Evolutionary conservation across 2,888 invertebrate genomes (phyloP).

Genomic region (Baronia brevicornis): DNA sequence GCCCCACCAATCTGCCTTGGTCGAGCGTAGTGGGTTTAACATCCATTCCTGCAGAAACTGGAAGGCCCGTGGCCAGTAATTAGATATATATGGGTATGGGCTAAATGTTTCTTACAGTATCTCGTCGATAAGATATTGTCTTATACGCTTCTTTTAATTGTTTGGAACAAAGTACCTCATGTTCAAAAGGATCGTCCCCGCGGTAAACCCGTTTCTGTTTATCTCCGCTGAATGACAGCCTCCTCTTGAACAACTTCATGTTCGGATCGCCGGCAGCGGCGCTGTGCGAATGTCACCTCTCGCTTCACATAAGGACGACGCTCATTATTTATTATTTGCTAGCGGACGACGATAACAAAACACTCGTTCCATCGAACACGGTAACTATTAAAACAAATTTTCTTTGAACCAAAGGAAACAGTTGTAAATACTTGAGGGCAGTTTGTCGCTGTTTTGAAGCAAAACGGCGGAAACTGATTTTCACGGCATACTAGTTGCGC

Average conservation of each 20-base stretch:
- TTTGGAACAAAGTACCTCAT: conserved; percentile 50
- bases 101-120: too few relatives aligned
- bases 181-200: conserved; percentile 64
- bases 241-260: conserved; percentile 73
- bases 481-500: conserved; percentile 36
- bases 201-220: conserved; percentile 65
- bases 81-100: too few relatives aligned
- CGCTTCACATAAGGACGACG: conserved; percentile 30
- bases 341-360: conserved; percentile 15
- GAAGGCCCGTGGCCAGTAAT: too few relatives aligned
- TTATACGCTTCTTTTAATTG: background rate
- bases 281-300: conserved; percentile 37
- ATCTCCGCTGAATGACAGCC: conserved; percentile 67
- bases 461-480: conserved; percentile 40
- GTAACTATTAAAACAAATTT: conserved; percentile 27
- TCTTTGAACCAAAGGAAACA: conserved; percentile 39
- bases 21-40: too few relatives aligned
- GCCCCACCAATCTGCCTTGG: too few relatives aligned
- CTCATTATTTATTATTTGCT: conserved; percentile 32
- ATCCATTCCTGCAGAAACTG: too few relatives aligned
- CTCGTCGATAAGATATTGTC: too few relatives aligned
- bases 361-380: conserved; percentile 6
- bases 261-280: conserved; percentile 33
- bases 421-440: conserved; percentile 30
- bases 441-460: conserved; percentile 36